phyloP scores from a whole-genome alignment of 2,113 vertebrate species.

The Phalacrocorax brasilianus region DNA sequence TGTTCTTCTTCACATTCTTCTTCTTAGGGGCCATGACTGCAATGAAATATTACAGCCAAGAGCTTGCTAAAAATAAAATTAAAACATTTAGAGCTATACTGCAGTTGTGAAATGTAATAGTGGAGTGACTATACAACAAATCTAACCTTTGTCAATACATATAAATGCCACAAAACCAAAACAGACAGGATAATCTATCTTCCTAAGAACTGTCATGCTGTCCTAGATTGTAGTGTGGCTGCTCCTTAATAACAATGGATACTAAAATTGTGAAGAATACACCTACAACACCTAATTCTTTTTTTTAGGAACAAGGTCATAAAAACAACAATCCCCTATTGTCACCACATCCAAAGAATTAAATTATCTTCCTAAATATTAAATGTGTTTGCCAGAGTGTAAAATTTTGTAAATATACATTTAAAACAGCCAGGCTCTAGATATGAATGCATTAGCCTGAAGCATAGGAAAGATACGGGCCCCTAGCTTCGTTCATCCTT shows the following conservation, averaged over 20 bases:
- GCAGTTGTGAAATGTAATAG: slow-evolving; percentile 24
- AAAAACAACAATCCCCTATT: neutral
- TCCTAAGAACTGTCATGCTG: neutral
- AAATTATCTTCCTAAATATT: neutral
- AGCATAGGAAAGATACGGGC: neutral
- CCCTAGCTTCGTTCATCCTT: neutral
- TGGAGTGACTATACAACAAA: neutral
- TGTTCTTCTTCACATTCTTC: slow-evolving; percentile 93
- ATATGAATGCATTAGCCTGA: neutral
- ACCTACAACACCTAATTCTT: neutral
- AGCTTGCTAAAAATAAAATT: slow-evolving; percentile 70
- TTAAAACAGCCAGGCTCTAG: neutral
- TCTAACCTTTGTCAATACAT: neutral
- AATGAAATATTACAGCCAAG: slow-evolving; percentile 81
- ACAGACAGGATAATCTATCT: neutral
- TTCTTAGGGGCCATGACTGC: slow-evolving; percentile 98
- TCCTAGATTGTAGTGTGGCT: neutral
- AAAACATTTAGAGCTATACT: neutral
- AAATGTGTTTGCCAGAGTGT: neutral
- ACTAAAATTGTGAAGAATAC: neutral
- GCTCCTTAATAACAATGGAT: neutral
- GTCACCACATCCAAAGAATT: neutral
- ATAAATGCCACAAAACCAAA: neutral
- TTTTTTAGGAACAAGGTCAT: neutral
- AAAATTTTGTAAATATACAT: neutral